Evolutionary conservation across 92 coral and sea anemone species (phyloP), one percentile per base, ranked within the genome.

Genomic region (Porites evermanni): DNA sequence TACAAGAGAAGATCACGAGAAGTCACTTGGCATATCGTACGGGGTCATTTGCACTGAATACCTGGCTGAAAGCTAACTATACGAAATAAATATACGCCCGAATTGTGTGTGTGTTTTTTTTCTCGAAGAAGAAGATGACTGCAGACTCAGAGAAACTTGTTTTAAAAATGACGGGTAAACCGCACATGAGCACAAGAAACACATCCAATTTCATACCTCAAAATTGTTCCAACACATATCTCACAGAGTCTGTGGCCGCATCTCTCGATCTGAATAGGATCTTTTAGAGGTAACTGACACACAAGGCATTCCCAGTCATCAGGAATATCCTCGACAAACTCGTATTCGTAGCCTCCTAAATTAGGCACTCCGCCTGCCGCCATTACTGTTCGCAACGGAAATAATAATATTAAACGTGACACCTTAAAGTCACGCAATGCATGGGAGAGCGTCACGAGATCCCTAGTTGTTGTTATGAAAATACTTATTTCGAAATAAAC

Each of bases 181-280:
- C 47, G 7, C 6, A 10, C 61, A 56, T 11, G 61, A 2, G 16
- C 12, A 56, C 16, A 56, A 11, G 16, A 56, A 56, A 56, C 61
- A 56, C 4, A 10, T 7, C 61, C 61, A 3, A 56, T 56, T 56
- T 8, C 54, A 63, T 81, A 91, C 93, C 93, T 91, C 75, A 81
- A 70, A 11, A 91, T 90, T 50, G 91, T 80, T 20, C 65, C 82
- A 70, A 91, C 88, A 44, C 93, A 91, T 60, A 69, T 81, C 60
- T 87, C 88, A 70, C 93, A 91, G 72, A 91, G 88, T 19, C 93
- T 84, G 82, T 91, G 93, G n/a, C 93, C 93, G 8, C 93, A 91
- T 32, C 77, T 77, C 19, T 81, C 81, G 64, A 91, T 83, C 69
- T 91, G 93, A 61, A 87, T 76, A 14, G 93, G 93, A 52, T 91